phyloP scores from a whole-genome alignment of 2,797 vertebrate species.

The Podarcis siculus region DNA sequence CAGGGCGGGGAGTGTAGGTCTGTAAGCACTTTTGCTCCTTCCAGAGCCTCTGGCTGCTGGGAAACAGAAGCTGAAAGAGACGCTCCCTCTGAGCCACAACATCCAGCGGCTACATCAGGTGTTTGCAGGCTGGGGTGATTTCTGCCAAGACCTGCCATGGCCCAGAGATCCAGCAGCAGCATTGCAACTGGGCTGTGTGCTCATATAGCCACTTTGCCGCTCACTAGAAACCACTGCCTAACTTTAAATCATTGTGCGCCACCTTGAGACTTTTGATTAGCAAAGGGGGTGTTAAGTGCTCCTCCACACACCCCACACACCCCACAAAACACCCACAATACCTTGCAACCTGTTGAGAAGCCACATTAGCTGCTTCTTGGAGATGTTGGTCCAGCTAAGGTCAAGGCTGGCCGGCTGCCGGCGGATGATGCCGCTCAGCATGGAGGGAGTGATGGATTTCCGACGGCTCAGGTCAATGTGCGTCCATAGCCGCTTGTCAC shows the following conservation, averaged over 20 bases:
- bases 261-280: not conserved
- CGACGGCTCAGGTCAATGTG: slow-evolving; percentile 90
- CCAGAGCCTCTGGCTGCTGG: not conserved
- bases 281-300: not conserved
- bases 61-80: not conserved
- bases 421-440: slow-evolving; percentile 93
- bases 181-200: too few relatives aligned
- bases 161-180: not conserved
- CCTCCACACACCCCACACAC: too few relatives aligned
- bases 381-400: slow-evolving; percentile 92
- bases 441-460: slow-evolving; percentile 91
- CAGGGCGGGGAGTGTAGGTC: not conserved
- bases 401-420: slow-evolving; percentile 88
- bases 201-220: not conserved
- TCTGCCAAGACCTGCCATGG: not conserved
- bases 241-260: not conserved
- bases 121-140: not conserved
- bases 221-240: not conserved
- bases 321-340: slow-evolving; percentile 44
- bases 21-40: not conserved
- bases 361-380: slow-evolving; percentile 95
- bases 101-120: not conserved
- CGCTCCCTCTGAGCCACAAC: not conserved
- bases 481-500: slow-evolving; percentile 89
- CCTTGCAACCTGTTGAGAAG: slow-evolving; percentile 91